Evolutionary conservation across 2,888 invertebrate genomes (phyloP), one percentile per base, ranked within the genome.

Genomic region (Xestia c-nigrum): DNA sequence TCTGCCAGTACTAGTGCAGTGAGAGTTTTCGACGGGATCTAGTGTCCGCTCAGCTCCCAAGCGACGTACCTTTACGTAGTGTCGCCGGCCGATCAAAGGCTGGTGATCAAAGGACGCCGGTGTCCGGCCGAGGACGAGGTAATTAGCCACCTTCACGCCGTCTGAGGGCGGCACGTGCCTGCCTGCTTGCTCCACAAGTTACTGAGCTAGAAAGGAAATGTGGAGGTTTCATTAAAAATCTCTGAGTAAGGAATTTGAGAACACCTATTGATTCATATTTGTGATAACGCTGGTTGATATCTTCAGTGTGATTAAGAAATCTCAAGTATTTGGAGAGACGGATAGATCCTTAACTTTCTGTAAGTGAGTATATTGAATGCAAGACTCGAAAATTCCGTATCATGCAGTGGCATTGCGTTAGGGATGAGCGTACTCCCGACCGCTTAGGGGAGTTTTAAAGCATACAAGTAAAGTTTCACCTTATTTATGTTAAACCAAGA

Each of bases 61-160:
- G 83, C 83, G 64, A 21, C 50, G 47, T 64, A 59, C 78, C 87
- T 80, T 71, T 82, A 82, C 72, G 75, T 77, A 89, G 82, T 87
- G 91, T 88, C 88, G 89, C 86, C 87, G 89, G 88, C 91, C 94
- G 94, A 95, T 95, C 95, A 95, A 94, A 94, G 95, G 91, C 88
- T 77, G 87, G 87, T 93, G 92, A 94, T 95, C 95, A 95, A 95
- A 95, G 95, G 95, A 90, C 87, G 91, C 87, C 89, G 90, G 91
- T 93, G 94, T 93, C 95, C 95, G 87, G 86, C 80, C 59, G 85
- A 88, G 85, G 88, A 89, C 86, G 87, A 86, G 87, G 92, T 96
- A 95, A 96, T 96, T 96, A 95, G 93, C 89, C 91, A 92, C 93
- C 92, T 92, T 89, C 89, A 86, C 77, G 64, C 72, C 87, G 81